Evolutionary conservation across 2,888 invertebrate genomes (phyloP).

Genomic region (Prenolepis imparis): DNA sequence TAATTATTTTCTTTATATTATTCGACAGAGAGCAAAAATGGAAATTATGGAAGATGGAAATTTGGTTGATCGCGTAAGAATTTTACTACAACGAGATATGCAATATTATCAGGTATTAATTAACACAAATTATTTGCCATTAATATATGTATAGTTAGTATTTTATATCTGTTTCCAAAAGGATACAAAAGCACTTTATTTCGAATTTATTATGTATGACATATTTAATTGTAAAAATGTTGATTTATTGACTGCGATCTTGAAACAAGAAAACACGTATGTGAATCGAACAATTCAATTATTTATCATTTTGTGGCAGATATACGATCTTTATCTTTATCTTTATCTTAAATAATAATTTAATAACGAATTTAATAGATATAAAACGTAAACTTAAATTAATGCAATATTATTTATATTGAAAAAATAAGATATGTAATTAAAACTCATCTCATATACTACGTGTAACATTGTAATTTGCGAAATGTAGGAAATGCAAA

Average conservation of each 20-base stretch:
- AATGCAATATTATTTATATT: not conserved
- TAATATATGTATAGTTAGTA: not conserved
- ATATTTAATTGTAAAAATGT: conserved; percentile 31
- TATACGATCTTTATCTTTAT: not conserved
- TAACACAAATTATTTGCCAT: conserved; percentile 9
- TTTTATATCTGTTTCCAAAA: not conserved
- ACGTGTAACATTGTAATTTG: not conserved
- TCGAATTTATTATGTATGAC: conserved; percentile 15
- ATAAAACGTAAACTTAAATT: not conserved
- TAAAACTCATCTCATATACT: not conserved
- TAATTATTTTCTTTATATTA: conserved; percentile 45
- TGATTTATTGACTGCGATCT: conserved; percentile 16
- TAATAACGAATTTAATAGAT: not conserved
- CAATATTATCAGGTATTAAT: conserved; percentile 92
- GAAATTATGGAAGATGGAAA: conserved; percentile 97
- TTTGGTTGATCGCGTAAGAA: conserved; percentile 94
- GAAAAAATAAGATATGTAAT: not conserved
- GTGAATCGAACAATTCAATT: conserved; percentile 12
- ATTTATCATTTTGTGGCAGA: not conserved
- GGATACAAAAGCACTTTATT: not conserved
- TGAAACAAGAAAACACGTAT: not conserved
- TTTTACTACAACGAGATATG: conserved; percentile 93
- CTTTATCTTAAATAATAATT: not conserved
- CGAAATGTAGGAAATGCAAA: conserved; percentile 89
- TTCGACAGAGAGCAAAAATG: conserved; percentile 86